Evolutionary conservation across 2,888 invertebrate genomes (phyloP), one percentile per base, ranked within the genome.

Genomic region (Drosophila formosana): DNA sequence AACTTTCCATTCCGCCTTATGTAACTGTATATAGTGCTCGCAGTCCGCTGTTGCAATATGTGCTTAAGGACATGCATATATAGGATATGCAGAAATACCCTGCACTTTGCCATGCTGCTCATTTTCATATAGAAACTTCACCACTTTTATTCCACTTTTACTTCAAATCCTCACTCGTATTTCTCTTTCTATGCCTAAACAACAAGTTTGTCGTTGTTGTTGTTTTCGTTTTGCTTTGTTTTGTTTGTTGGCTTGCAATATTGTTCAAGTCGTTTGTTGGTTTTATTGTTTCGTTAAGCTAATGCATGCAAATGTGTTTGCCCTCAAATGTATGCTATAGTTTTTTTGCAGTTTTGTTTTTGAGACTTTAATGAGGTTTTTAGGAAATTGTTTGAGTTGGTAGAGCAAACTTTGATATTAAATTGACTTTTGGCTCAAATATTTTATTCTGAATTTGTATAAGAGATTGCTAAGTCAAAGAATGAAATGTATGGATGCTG

Each of bases 1-100:
- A 72, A 85, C 76, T 73, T 76, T 80, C 60, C 72, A 72, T 65
- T 66, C 69, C 25, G 47, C 63, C 60, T 62, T 65, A 72, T 70
- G 49, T 72, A 66, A 57, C 53, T 70, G 46, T 69, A 66, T 37
- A 52, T 52, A 49, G n/a, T 34, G 3, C n/a, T n/a, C 6, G 9
- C 18, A 57, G 55, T 60, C 51, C 49, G 11, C 23, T 50, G 45
- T 41, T 32, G 34, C 65, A 53, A 47, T 52, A 47, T 53, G 57
- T 51, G 53, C 39, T 58, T 58, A 26, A 23, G 46, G 28, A 39
- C 11, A 43, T 64, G 11, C 32, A 43, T n/a, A n/a, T 41, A 50
- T 26, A 30, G 28, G 9, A 47, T 53, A 53, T 39, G 60, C 53
- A 52, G 26, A 41, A 37, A 61, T 30, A 39, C 23, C 26, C 32